phyloP scores from a whole-genome alignment of 2,888 invertebrate species.

The Byasa hedistus region DNA sequence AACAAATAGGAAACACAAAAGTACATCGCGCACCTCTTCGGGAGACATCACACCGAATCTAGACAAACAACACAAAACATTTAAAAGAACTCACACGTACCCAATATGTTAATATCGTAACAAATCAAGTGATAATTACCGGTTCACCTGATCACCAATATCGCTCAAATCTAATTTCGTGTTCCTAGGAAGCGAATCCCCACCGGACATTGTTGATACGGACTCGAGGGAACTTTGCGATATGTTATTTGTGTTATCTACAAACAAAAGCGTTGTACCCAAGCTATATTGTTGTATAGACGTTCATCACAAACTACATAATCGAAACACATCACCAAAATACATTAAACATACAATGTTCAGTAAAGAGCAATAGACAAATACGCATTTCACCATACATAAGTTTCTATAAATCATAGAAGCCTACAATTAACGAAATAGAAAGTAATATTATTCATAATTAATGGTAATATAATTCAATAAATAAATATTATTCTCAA shows the following conservation, averaged over 20 bases:
- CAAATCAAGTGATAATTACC: slow-evolving; percentile 48
- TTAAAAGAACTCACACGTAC: slow-evolving; percentile 2
- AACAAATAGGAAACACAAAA: slow-evolving; percentile 94
- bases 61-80: slow-evolving; percentile 34
- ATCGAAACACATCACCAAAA: slow-evolving; percentile 21
- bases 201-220: slow-evolving; percentile 84
- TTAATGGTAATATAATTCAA: too few species aligned
- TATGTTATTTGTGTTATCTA: slow-evolving; percentile 84
- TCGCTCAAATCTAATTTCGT: slow-evolving; percentile 66
- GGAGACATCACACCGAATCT: slow-evolving; percentile 80
- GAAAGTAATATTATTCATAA: too few species aligned
- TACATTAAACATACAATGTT: background rate
- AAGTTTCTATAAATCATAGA: too few species aligned
- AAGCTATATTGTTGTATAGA: background rate
- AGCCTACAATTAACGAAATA: too few species aligned
- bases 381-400: background rate
- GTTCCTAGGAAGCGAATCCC: slow-evolving; percentile 71
- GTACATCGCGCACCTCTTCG: slow-evolving; percentile 91
- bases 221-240: slow-evolving; percentile 90
- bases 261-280: slow-evolving; percentile 40
- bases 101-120: slow-evolving; percentile 11
- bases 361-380: background rate
- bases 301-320: background rate
- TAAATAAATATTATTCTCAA: too few species aligned
- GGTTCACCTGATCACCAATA: slow-evolving; percentile 76